phyloP scores from a whole-genome alignment of 2,888 invertebrate species.

The Heteromurus nitidus region DNA sequence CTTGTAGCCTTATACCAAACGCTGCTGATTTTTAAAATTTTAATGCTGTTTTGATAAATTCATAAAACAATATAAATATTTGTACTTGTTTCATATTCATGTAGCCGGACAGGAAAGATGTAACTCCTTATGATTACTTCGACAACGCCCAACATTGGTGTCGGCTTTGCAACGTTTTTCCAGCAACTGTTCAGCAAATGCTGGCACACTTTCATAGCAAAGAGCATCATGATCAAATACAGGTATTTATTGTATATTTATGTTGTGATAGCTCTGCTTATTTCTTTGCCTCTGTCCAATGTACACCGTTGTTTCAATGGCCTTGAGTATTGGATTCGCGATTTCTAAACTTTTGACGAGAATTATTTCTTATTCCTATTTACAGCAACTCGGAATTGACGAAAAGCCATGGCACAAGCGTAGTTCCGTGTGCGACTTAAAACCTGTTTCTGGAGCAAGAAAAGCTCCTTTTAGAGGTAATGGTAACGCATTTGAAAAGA shows the following conservation, averaged over 20 bases:
- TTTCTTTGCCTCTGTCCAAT: too few species aligned
- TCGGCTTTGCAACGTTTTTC: slow-evolving; percentile 89
- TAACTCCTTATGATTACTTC: slow-evolving; percentile 77
- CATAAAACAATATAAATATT: too few species aligned
- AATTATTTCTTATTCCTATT: slow-evolving; percentile 63
- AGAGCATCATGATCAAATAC: slow-evolving; percentile 82
- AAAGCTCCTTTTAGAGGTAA: slow-evolving; percentile 73
- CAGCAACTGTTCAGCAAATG: slow-evolving; percentile 89
- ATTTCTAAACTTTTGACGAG: too few species aligned
- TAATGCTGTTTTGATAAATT: too few species aligned
- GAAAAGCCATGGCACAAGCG: slow-evolving; percentile 87
- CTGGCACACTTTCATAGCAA: slow-evolving; percentile 88
- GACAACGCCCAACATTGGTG: slow-evolving; percentile 95
- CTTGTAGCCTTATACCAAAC: too few species aligned
- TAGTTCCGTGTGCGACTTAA: slow-evolving; percentile 77
- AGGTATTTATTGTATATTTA: slow-evolving; percentile 73
- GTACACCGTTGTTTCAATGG: too few species aligned
- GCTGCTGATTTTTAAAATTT: slow-evolving; percentile 7
- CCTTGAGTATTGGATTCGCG: too few species aligned
- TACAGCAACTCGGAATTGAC: slow-evolving; percentile 79
- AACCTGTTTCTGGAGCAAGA: slow-evolving; percentile 67
- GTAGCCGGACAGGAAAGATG: slow-evolving; percentile 44
- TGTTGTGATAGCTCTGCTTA: too few species aligned
- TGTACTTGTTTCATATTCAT: background rate
- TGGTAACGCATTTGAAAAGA: slow-evolving; percentile 51